phyloP scores from a whole-genome alignment of 92 coral and sea anemone species.

The Paramuricea clavata region DNA sequence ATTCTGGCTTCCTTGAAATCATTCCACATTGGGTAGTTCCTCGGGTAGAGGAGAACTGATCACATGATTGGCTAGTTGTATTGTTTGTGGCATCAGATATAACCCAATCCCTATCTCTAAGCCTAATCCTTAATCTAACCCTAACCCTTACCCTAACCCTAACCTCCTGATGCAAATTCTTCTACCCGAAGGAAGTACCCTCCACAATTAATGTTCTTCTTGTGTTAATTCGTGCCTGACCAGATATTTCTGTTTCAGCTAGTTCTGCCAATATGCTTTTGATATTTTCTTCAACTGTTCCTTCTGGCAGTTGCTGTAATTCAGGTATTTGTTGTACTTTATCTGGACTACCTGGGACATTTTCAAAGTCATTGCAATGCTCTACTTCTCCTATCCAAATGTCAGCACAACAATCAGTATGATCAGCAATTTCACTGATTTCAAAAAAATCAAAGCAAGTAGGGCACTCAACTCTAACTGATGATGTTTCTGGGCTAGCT shows the following conservation, averaged over 20 bases:
- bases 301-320: not conserved
- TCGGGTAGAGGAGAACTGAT: too few species aligned
- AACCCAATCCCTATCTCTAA: too few species aligned
- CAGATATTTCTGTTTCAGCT: constrained; percentile 49
- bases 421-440: constrained; percentile 47
- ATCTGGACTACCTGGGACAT: not conserved
- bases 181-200: too few species aligned
- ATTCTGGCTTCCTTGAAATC: constrained; percentile 43
- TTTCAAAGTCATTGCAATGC: not conserved
- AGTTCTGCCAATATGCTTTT: constrained; percentile 36
- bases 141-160: too few species aligned
- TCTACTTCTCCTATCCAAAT: constrained; percentile 16
- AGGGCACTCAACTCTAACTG: not conserved
- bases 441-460: constrained; percentile 7
- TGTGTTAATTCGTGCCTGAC: constrained; percentile 37
- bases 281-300: not conserved
- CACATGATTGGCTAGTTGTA: too few species aligned
- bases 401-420: constrained; percentile 51
- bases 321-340: not conserved
- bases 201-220: constrained; percentile 41
- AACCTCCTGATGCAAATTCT: too few species aligned
- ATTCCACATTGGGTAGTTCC: too few species aligned
- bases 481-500: not conserved
- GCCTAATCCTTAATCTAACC: too few species aligned
- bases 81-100: too few species aligned